phyloP scores from a whole-genome alignment of 2,888 invertebrate genomes.

The Salticus scenicus region DNA sequence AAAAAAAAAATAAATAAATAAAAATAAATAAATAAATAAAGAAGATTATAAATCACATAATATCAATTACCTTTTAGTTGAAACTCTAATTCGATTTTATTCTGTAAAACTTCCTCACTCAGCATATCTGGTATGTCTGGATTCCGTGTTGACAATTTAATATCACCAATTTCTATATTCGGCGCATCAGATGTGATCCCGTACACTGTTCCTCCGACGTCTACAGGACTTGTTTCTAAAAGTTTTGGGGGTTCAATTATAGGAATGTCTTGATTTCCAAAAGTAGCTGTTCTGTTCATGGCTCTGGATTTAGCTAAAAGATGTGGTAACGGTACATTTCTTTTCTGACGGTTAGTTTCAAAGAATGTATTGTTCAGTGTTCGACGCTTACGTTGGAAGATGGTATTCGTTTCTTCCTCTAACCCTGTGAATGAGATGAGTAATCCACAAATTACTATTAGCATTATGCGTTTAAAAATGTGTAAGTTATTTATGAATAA shows the following conservation, averaged over 20 bases:
- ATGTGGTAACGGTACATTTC: constrained; percentile 38
- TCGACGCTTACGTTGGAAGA: constrained; percentile 49
- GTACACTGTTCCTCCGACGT: not conserved
- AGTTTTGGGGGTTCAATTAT: constrained; percentile 28
- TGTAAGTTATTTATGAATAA: no score
- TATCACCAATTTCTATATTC: not conserved
- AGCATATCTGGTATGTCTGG: not conserved
- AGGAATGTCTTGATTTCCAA: constrained; percentile 31
- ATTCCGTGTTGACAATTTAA: not conserved
- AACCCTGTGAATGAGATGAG: constrained; percentile 46
- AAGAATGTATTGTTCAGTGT: not conserved
- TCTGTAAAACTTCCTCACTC: constrained; percentile 19
- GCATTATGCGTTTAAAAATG: no score
- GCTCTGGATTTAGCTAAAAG: constrained; percentile 55
- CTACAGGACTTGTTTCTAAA: not conserved
- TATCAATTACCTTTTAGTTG: constrained; percentile 49
- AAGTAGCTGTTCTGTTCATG: constrained; percentile 39
- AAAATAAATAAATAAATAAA: no score
- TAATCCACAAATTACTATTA: no score
- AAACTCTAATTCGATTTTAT: constrained; percentile 67
- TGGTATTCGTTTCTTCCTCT: constrained; percentile 72
- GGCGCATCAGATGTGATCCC: constrained; percentile 14
- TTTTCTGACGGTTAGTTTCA: not conserved
- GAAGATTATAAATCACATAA: not conserved
- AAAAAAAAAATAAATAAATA: no score